Evolutionary conservation across 2,797 vertebrate genomes (phyloP).

Genomic region (Anguilla marmorata): DNA sequence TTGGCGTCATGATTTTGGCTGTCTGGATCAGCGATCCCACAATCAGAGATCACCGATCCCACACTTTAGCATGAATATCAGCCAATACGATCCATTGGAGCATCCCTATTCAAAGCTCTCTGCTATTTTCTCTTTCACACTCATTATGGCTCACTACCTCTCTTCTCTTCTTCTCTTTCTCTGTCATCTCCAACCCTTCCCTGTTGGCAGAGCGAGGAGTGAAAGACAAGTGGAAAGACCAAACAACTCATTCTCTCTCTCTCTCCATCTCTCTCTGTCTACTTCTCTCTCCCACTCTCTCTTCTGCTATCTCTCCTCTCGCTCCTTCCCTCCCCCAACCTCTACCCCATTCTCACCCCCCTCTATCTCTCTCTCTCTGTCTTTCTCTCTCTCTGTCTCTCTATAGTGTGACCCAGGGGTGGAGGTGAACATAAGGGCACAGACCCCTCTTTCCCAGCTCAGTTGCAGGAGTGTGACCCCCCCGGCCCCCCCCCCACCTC

Average conservation of each 20-base stretch:
- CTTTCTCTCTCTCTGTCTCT: neutral
- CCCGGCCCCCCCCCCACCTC: no score
- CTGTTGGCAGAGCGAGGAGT: neutral
- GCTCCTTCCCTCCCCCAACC: neutral
- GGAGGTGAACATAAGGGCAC: neutral
- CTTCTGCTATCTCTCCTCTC: neutral
- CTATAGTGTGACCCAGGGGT: neutral
- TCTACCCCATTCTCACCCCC: neutral
- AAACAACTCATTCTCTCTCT: neutral
- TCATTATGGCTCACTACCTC: neutral
- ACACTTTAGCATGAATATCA: no score
- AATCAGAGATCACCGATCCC: no score
- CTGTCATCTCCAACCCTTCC: neutral
- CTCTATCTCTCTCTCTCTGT: neutral
- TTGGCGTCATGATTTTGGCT: no score
- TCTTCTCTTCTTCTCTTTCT: neutral
- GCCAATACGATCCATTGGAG: no score
- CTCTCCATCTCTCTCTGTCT: neutral
- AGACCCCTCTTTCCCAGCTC: neutral
- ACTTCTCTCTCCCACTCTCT: neutral
- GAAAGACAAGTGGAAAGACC: neutral
- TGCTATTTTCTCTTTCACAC: neutral
- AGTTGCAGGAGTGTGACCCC: neutral
- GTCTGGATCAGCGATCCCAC: no score
- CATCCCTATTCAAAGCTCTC: no score